phyloP scores from a whole-genome alignment of 2,797 vertebrate species.

The Fratercula arctica region DNA sequence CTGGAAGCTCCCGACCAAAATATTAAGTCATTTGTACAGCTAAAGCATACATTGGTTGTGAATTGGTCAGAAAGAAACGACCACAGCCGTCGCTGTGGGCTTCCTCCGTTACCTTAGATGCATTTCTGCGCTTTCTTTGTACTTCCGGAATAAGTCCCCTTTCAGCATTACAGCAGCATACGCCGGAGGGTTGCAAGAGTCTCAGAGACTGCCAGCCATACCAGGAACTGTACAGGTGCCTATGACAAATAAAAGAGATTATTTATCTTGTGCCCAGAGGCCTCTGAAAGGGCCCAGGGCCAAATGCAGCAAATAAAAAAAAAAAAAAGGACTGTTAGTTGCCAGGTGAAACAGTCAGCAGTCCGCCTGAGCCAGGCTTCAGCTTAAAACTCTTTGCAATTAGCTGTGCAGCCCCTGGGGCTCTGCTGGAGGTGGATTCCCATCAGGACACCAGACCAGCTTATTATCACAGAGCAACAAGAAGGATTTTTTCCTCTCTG shows the following conservation, averaged over 20 bases:
- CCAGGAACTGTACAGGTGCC: neutral
- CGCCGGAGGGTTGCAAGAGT: neutral
- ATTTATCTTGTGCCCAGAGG: neutral
- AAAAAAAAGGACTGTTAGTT: neutral
- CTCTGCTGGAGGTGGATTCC: neutral
- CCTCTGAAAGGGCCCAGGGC: neutral
- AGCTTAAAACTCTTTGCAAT: neutral
- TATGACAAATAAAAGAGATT: neutral
- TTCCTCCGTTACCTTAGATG: neutral
- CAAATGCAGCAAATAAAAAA: neutral
- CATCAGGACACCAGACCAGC: neutral
- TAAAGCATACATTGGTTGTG: neutral
- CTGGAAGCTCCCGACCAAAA: neutral
- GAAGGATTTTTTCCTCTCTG: neutral
- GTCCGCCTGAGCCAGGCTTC: neutral
- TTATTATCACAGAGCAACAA: neutral
- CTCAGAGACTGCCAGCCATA: conserved; percentile 7
- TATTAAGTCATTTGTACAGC: neutral
- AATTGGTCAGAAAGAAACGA: neutral
- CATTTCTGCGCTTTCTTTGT: neutral
- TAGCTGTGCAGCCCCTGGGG: neutral
- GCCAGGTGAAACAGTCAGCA: neutral
- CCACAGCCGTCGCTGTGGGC: neutral
- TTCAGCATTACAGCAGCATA: neutral
- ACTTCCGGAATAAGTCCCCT: neutral